Conservation (phyloP, 1,140 invertebrate species). For the Macrotrachela quadricornifera region DNA sequence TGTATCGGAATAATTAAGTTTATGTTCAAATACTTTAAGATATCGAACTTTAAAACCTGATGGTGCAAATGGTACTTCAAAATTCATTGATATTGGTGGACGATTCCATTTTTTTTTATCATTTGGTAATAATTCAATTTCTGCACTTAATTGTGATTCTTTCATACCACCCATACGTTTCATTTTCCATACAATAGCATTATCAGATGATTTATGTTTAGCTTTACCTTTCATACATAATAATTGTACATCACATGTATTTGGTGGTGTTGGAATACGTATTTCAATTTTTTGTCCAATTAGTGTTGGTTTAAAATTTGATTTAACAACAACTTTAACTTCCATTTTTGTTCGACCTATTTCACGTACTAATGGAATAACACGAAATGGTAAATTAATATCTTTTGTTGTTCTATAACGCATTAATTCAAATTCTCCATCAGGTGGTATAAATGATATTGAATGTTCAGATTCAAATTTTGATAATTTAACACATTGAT, state of each 20-base stretch:
- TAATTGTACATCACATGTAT: conserved; percentile 91
- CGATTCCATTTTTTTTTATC: conserved; percentile 97
- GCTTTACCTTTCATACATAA: conserved; percentile 98
- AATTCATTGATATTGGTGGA: conserved; percentile 99
- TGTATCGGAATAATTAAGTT: conserved; percentile 97
- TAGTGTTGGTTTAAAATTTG: conserved; percentile 95
- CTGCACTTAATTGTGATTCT: conserved; percentile 93
- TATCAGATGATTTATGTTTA: conserved; percentile 98
- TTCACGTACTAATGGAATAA: conserved; percentile 90
- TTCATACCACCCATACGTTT: conserved; percentile 99
- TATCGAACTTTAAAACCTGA: conserved; percentile 97
- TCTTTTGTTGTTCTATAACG: conserved; percentile 43
- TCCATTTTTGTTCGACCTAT: conserved; percentile 98
- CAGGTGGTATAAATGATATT: conserved; percentile 97
- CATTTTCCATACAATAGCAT: conserved; percentile 99
- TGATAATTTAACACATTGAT: conserved; percentile 96
- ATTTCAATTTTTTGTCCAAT: conserved; percentile 98
- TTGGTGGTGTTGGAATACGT: conserved; percentile 90
- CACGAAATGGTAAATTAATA: conserved; percentile 93
- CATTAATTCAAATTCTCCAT: conserved; percentile 99
- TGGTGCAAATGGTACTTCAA: conserved; percentile 80
- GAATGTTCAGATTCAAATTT: conserved; percentile 99
- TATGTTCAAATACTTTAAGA: conserved; percentile 96
- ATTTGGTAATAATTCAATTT: conserved; percentile 95
- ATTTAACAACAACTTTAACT: conserved; percentile 94